Base-by-base conservation (phyloP, 2,888 invertebrate species). In the Conchocele bisecta region DNA sequence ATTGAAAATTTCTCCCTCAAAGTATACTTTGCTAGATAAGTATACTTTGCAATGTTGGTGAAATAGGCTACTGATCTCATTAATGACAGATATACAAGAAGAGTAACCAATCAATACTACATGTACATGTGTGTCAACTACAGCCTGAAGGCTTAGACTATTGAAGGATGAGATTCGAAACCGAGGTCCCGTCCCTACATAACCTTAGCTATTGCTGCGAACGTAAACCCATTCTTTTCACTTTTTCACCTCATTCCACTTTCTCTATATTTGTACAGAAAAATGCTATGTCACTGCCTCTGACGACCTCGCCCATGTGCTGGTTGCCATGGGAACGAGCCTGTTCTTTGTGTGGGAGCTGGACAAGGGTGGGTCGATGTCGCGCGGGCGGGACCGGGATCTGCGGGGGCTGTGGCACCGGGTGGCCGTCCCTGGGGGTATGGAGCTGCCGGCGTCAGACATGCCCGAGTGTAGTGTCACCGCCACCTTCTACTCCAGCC, bases 341-440 rank as follows among this genome's bases (percentile, higher is more conserved):
- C 63, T 77, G 42, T 73, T 88, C 26, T 88, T 79, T 64, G 57
- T 89, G 24, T 89, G 89, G 89, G 81, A 84, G 57, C 81, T 75
- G 64, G 83, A 85, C 33, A 74, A 77, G 26, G 78, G 70, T 35
- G 81, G 82, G 59, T 57, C 64, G 29, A 63, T 73, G 39, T 57
- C 82, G 20, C 73, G 79, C 39, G 79, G 82, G 26, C 67, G 83
- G 37, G 78, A 79, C 44, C 61, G 77, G 17, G 83, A 74, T n/a
- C 35, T 88, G 24, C 75, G 75, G 53, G 89, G 89, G 3, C 69
- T 71, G 17, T 90, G 89, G 89, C 82, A 84, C 15, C 65, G 56
- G 20, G 72, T 89, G 1, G 67, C 63, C 24, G 75, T 84, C n/a
- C 83, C 85, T n/a, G 70, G 70, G 5, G 83, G 79, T 17, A 78